Evolutionary conservation across 2,113 vertebrate genomes (phyloP).

Genomic region (Neodon shergylaensis): DNA sequence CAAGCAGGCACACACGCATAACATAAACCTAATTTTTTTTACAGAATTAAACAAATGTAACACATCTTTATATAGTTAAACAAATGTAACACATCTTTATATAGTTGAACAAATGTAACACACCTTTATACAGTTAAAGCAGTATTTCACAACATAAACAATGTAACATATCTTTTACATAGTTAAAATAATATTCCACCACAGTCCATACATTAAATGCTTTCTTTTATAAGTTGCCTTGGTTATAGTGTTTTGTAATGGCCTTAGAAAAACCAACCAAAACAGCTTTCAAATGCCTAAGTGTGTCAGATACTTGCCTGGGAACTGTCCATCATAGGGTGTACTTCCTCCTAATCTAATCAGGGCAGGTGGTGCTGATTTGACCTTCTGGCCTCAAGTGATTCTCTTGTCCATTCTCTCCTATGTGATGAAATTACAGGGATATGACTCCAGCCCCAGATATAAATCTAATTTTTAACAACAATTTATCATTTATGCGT

Average conservation of each 20-base stretch:
- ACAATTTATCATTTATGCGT: not conserved
- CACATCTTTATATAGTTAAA: too few relatives aligned
- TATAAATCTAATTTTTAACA: not conserved
- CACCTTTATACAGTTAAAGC: too few relatives aligned
- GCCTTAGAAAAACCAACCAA: not conserved
- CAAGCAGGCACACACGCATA: not conserved
- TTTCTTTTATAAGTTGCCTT: not conserved
- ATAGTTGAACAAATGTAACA: too few relatives aligned
- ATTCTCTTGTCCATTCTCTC: not conserved
- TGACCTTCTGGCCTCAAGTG: not conserved
- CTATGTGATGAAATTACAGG: not conserved
- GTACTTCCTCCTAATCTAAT: not conserved
- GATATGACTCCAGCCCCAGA: not conserved
- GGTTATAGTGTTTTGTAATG: not conserved
- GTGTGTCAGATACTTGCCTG: not conserved
- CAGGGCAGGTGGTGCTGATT: not conserved
- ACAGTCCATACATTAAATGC: not conserved
- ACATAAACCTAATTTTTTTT: too few relatives aligned
- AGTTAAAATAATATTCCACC: not conserved
- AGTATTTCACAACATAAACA: too few relatives aligned
- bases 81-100: too few relatives aligned
- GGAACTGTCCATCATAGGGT: too few relatives aligned
- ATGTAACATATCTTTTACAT: not conserved
- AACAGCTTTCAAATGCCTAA: not conserved
- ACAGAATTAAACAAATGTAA: too few relatives aligned